phyloP scores from a whole-genome alignment of 1,140 invertebrate genomes.

The Ephestia elutella region DNA sequence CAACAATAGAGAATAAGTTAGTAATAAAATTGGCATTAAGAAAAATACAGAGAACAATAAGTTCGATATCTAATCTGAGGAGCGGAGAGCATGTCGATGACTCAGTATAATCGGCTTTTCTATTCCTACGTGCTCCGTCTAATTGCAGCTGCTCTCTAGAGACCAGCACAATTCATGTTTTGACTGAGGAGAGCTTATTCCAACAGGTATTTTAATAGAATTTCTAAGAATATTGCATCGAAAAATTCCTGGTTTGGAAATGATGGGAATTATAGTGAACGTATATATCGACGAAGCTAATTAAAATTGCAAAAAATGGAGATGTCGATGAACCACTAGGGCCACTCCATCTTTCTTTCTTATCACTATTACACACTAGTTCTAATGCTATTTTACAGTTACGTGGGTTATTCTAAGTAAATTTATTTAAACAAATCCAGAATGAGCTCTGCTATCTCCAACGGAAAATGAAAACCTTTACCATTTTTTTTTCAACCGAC shows the following conservation, averaged over 20 bases:
- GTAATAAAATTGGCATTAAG: not conserved
- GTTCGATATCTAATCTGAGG: conserved; percentile 7
- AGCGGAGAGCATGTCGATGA: conserved; percentile 7
- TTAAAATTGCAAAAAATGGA: not conserved
- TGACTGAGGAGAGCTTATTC: conserved; percentile 10
- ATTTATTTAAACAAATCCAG: too few species aligned
- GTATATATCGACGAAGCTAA: not conserved
- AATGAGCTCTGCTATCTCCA: too few species aligned
- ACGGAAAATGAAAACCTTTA: too few species aligned
- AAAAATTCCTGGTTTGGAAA: not conserved
- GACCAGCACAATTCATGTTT: conserved; percentile 15
- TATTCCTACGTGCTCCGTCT: conserved; percentile 14
- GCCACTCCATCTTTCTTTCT: too few species aligned
- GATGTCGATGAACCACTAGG: too few species aligned
- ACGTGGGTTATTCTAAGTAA: too few species aligned
- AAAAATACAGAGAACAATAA: not conserved
- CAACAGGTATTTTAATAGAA: not conserved
- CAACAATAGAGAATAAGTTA: not conserved
- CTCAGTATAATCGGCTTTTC: conserved; percentile 18
- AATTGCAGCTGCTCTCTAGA: conserved; percentile 10
- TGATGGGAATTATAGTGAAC: not conserved
- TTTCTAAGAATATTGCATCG: conserved; percentile 11
- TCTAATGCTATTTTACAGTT: too few species aligned
- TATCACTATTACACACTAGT: too few species aligned
- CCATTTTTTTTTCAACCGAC: too few species aligned